These are phyloP conservation scores for Sus scrofa DNA, from an alignment of 2,113 vertebrate species.

Conservation along the genomic window DNA sequence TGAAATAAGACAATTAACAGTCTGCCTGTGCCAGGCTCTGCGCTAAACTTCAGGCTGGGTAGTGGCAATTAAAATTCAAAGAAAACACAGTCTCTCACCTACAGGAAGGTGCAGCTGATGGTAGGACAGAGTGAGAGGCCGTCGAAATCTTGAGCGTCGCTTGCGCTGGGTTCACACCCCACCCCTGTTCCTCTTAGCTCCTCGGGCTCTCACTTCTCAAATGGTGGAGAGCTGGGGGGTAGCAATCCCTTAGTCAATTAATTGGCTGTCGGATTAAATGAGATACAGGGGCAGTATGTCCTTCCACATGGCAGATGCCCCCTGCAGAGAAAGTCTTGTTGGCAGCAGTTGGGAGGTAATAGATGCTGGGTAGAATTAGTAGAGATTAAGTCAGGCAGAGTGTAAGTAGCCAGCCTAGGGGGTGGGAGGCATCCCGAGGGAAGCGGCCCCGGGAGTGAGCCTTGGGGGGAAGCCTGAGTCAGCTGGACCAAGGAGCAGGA, in stretches of 20 bases:
- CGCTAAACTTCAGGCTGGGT: neutral
- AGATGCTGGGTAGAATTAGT: no score
- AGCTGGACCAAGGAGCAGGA: no score
- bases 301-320: neutral
- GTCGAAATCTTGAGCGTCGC: neutral
- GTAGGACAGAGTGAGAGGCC: neutral
- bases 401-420: no score
- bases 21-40: neutral
- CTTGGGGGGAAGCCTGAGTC: no score
- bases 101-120: neutral
- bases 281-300: accelerated
- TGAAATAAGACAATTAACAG: neutral
- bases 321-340: neutral
- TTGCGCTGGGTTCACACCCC: neutral
- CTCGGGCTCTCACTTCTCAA: neutral
- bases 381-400: no score
- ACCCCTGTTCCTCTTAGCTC: neutral
- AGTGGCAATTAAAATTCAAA: neutral
- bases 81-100: neutral
- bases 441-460: accelerated
- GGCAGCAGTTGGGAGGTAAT: accelerated
- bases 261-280: neutral
- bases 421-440: accelerated
- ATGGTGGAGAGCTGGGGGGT: neutral
- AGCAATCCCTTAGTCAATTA: no score